Base-by-base conservation (phyloP, 53 echinoderm and acorn worm species). In the Pentamera pediparva region DNA sequence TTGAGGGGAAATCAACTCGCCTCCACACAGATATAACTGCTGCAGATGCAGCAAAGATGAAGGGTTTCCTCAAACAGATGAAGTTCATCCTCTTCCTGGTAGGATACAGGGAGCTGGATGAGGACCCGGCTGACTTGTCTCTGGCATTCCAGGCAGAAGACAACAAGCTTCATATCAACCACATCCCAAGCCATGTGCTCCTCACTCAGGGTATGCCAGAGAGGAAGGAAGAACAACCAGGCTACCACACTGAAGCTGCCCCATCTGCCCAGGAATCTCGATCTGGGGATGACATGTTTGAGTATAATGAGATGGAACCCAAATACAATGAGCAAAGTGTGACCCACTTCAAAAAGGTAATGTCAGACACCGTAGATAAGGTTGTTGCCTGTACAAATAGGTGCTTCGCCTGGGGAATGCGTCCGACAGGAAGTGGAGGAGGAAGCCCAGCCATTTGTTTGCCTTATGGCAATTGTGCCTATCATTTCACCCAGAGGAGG, bases 1-100 rank as follows among this genome's bases (percentile, higher is more conserved):
- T 75, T 40, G 3, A 75, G 58, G 75, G 58, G 75, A 32, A 75
- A 39, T 54, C 56, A 17, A 35, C 75, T 2, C 11, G 56, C 19
- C n/a, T n/a, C n/a, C n/a, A n/a, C n/a, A n/a, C n/a, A n/a, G n/a
- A n/a, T n/a, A n/a, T n/a, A n/a, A n/a, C n/a, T n/a, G n/a, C n/a
- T n/a, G n/a, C n/a, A n/a, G n/a, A n/a, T n/a, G n/a, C n/a, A n/a
- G n/a, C n/a, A n/a, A n/a, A n/a, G n/a, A n/a, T n/a, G n/a, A n/a
- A n/a, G n/a, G n/a, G n/a, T n/a, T n/a, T 51, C 51, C 51, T 51
- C 10, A 51, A 51, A 25, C 9, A 51, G 15, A 51, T 51, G 51
- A n/a, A n/a, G n/a, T n/a, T n/a, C n/a, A n/a, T n/a, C n/a, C n/a
- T n/a, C n/a, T n/a, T n/a, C n/a, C n/a, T n/a, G n/a, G n/a, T n/a